Base-by-base conservation (phyloP, 1,140 invertebrate genomes). In the Himalopsyche phryganea region DNA sequence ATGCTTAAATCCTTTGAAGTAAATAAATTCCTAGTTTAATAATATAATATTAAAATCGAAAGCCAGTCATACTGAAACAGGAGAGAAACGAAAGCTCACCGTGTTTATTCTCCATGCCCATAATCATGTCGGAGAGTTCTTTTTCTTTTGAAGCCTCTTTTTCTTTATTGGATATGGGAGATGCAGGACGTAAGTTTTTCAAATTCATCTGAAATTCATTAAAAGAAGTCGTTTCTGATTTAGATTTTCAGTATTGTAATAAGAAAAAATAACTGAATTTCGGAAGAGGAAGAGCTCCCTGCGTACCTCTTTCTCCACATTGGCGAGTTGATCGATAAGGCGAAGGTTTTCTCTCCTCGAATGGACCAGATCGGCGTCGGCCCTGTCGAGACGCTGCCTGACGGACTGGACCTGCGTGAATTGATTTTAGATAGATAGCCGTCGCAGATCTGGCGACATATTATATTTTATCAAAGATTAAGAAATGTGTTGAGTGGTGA, bases 221-320 rank as follows among this genome's bases (percentile, higher is more conserved):
- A n/a, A n/a, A n/a, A n/a, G n/a, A n/a, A n/a, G n/a, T n/a, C n/a
- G n/a, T n/a, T n/a, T n/a, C n/a, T n/a, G n/a, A n/a, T n/a, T n/a
- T n/a, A n/a, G n/a, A n/a, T n/a, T n/a, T n/a, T n/a, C n/a, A n/a
- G n/a, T n/a, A n/a, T n/a, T n/a, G n/a, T n/a, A n/a, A n/a, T n/a
- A n/a, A n/a, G n/a, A n/a, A n/a, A n/a, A n/a, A n/a, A n/a, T n/a
- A n/a, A n/a, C n/a, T n/a, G n/a, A n/a, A n/a, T n/a, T n/a, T n/a
- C n/a, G n/a, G n/a, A n/a, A n/a, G n/a, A n/a, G n/a, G n/a, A n/a
- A n/a, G n/a, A n/a, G n/a, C n/a, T n/a, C n/a, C n/a, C n/a, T n/a
- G n/a, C n/a, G n/a, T 67, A 89, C 88, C 80, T 91, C 88, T 73
- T 90, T 89, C 67, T 92, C 88, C 49, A 90, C 69, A 46, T 81